phyloP scores from a whole-genome alignment of 2,888 invertebrate genomes.

The Pollenia labialis region DNA sequence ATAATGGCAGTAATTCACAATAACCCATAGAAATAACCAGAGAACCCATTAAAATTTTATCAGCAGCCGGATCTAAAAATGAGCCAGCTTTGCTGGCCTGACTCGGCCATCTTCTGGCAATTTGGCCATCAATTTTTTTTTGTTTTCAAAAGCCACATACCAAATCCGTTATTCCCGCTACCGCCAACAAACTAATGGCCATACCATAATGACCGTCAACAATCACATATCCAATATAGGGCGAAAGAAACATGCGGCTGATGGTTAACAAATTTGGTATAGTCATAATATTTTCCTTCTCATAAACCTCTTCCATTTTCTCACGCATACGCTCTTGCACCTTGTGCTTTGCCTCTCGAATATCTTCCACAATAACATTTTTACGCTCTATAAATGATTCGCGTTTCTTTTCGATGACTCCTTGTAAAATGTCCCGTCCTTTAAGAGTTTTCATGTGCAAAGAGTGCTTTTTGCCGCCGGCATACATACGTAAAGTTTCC shows the following conservation, averaged over 20 bases:
- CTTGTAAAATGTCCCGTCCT: conserved; percentile 85
- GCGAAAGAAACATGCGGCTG: conserved; percentile 93
- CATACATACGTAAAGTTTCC: conserved; percentile 80
- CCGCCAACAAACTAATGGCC: conserved; percentile 91
- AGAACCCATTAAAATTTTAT: conserved; percentile 96
- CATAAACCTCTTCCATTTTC: conserved; percentile 87
- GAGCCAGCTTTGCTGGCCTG: conserved; percentile 97
- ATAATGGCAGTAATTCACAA: conserved; percentile 92
- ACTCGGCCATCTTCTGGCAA: conserved; percentile 95
- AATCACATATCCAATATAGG: conserved; percentile 95
- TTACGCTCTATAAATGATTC: conserved; percentile 87
- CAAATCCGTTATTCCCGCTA: conserved; percentile 96
- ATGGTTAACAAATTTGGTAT: conserved; percentile 96
- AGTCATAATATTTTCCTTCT: conserved; percentile 94
- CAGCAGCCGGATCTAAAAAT: conserved; percentile 98
- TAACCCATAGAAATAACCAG: conserved; percentile 94
- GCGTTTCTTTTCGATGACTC: conserved; percentile 87
- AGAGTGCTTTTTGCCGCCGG: conserved; percentile 81
- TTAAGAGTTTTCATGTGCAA: conserved; percentile 82
- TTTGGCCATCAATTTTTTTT: conserved; percentile 91
- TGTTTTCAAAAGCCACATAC: conserved; percentile 85
- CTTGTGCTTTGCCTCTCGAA: conserved; percentile 89
- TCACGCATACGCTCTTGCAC: conserved; percentile 90
- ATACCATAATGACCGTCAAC: conserved; percentile 91
- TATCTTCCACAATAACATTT: conserved; percentile 88